Evolutionary conservation across 1,140 invertebrate species (phyloP).

Genomic region (Monochamus saltuarius): DNA sequence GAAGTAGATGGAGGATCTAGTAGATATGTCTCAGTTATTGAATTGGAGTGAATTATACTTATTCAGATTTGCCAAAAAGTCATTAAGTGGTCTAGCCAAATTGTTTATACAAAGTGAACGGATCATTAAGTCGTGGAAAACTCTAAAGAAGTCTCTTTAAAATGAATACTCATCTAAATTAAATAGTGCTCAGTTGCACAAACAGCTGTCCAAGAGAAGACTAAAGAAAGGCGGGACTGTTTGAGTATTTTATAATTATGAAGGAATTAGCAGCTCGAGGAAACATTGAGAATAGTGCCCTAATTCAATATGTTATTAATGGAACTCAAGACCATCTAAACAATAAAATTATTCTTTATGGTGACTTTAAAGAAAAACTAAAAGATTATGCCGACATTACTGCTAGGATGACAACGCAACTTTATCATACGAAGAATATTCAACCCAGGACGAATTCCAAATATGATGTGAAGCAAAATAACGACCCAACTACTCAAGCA

Average conservation of each 20-base stretch:
- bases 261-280: constrained; percentile 40
- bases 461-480: no score
- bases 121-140: constrained; percentile 33
- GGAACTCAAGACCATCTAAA: constrained; percentile 23
- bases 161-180: constrained; percentile 30
- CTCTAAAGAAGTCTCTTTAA: constrained; percentile 40
- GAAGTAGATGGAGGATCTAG: constrained; percentile 41
- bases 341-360: constrained; percentile 28
- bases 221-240: constrained; percentile 36
- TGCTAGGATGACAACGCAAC: no score
- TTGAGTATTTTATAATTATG: constrained; percentile 46
- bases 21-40: no score
- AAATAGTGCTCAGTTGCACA: constrained; percentile 31
- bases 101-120: constrained; percentile 41
- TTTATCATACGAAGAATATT: no score
- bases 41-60: constrained; percentile 36
- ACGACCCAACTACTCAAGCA: no score
- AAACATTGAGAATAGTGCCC: constrained; percentile 33
- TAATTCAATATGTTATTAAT: constrained; percentile 35
- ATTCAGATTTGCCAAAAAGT: constrained; percentile 48
- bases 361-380: constrained; percentile 29
- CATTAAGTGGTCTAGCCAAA: constrained; percentile 37
- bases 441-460: no score
- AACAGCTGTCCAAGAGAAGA: constrained; percentile 29
- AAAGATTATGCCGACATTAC: constrained; percentile 18